phyloP scores from a whole-genome alignment of 2,113 vertebrate species.

The Oryzias javanicus region DNA sequence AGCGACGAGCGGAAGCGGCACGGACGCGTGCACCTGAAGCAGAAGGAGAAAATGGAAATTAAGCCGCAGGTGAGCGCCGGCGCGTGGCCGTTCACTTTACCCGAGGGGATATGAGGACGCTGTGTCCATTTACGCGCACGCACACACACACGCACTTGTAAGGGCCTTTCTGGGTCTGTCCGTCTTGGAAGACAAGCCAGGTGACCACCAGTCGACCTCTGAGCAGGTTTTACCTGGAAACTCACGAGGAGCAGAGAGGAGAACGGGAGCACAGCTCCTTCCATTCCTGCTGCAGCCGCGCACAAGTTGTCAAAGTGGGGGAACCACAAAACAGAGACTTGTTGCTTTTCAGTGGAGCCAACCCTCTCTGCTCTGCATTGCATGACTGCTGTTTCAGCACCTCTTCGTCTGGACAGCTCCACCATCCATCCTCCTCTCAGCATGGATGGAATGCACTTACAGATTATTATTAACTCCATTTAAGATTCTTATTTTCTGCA shows the following conservation, averaged over 20 bases:
- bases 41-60: conserved; percentile 93
- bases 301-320: conserved; percentile 58
- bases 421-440: conserved; percentile 61
- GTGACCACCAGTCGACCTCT: conserved; percentile 54
- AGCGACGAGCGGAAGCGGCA: conserved; percentile 94
- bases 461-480: conserved; percentile 54
- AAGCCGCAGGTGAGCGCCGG: conserved; percentile 81
- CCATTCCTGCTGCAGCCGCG: conserved; percentile 62
- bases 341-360: conserved; percentile 52
- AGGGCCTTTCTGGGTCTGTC: conserved; percentile 63
- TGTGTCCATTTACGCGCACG: conserved; percentile 17
- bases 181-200: conserved; percentile 78
- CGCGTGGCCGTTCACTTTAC: conserved; percentile 77
- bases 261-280: conserved; percentile 41
- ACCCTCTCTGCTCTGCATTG: conserved; percentile 57
- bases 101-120: conserved; percentile 76
- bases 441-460: conserved; percentile 76
- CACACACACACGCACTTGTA: conserved; percentile 4
- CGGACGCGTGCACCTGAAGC: conserved; percentile 94
- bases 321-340: conserved; percentile 45
- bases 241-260: conserved; percentile 31
- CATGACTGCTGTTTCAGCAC: conserved; percentile 78
- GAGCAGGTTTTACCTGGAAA: conserved; percentile 50
- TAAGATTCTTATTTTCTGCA: conserved; percentile 67
- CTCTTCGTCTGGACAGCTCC: conserved; percentile 75